Percentiles rank a stretch among this genome's conserved stretches.
Evolutionary conservation across 2,113 vertebrate species (phyloP).

Genomic region (Microcebus lehilahytsara): DNA sequence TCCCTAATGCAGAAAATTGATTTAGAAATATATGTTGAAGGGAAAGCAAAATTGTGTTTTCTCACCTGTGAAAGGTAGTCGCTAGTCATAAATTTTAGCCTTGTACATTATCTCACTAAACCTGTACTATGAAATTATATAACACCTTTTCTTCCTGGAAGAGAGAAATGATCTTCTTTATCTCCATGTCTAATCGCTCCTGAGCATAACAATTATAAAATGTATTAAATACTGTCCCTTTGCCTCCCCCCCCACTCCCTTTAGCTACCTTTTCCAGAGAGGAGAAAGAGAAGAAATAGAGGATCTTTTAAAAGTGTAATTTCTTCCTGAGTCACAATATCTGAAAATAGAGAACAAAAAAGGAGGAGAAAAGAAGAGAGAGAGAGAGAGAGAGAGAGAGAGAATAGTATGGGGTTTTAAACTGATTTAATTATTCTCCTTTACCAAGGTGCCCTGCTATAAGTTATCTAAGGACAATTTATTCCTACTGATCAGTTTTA

Average conservation of each 20-base stretch:
- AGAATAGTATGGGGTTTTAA: background rate
- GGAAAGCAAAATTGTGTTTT: background rate
- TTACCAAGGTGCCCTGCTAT: background rate
- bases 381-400: background rate
- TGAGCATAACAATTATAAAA: background rate
- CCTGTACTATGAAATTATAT: background rate
- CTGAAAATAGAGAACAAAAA: background rate
- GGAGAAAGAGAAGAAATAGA: conserved; percentile 20
- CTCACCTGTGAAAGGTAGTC: background rate
- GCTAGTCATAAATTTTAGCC: background rate
- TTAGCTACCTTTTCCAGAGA: background rate
- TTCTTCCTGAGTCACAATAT: background rate
- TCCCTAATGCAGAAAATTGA: background rate
- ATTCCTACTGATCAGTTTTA: background rate
- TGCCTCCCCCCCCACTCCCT: background rate
- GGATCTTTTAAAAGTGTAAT: background rate
- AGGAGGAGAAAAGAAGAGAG: fast-evolving
- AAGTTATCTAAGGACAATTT: background rate
- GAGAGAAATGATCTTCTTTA: background rate
- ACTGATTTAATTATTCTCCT: background rate
- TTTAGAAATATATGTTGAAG: background rate
- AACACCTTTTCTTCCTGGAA: background rate
- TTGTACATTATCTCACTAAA: background rate
- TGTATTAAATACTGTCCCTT: background rate
- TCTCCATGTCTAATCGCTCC: background rate